These are phyloP conservation scores for Melinaea marsaeus DNA, from an alignment of 2,888 invertebrate species.

Conservation along the genomic window DNA sequence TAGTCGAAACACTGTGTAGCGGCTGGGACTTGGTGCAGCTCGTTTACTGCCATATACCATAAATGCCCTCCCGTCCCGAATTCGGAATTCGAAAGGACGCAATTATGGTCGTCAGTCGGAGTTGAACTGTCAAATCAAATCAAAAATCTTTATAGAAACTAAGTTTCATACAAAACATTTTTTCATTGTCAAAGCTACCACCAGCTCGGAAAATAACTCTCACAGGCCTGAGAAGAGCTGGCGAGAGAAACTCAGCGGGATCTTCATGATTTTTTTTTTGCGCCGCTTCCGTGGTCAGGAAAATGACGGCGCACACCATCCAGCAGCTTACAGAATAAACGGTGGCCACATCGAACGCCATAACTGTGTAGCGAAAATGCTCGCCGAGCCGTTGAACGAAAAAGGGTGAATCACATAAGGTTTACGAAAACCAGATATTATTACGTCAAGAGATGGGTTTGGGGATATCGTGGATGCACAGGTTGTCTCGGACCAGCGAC, in stretches of 20 bases:
- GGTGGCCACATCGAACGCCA: constrained; percentile 45
- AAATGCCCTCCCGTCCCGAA: constrained; percentile 40
- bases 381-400: constrained; percentile 33
- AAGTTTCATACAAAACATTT: too few relatives aligned
- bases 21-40: constrained; percentile 44
- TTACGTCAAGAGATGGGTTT: constrained; percentile 33
- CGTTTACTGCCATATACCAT: constrained; percentile 36
- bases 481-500: constrained; percentile 40
- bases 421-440: constrained; percentile 42
- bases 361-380: constrained; percentile 34
- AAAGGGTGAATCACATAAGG: constrained; percentile 40
- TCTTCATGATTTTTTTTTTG: constrained; percentile 12
- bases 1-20: constrained; percentile 3
- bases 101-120: background rate
- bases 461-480: constrained; percentile 45
- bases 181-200: too few relatives aligned
- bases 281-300: constrained; percentile 38
- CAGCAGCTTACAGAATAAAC: constrained; percentile 41
- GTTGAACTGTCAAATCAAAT: constrained; percentile 36
- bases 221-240: too few relatives aligned
- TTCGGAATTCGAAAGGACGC: constrained; percentile 31
- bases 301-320: constrained; percentile 41
- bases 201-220: too few relatives aligned
- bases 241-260: too few relatives aligned
- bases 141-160: too few relatives aligned